Evolutionary conservation across 2,113 vertebrate genomes (phyloP).

Genomic region (Cephalopterus ornatus): DNA sequence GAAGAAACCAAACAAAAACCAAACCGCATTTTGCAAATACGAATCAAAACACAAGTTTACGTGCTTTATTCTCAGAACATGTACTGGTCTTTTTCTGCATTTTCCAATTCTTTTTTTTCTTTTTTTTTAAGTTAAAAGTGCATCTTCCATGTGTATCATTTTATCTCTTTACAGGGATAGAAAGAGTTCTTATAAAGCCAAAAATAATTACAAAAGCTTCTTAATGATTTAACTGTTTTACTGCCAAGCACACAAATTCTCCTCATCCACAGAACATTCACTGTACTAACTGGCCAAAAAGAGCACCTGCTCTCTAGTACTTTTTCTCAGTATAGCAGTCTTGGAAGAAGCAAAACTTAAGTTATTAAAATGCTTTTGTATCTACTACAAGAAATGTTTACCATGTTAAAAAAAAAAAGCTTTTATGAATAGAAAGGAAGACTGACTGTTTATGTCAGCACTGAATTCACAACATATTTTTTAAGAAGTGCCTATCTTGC

Average conservation of each 20-base stretch:
- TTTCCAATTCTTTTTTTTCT: not conserved
- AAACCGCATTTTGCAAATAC: not conserved
- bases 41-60: not conserved
- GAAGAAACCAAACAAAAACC: not conserved
- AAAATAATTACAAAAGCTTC: not conserved
- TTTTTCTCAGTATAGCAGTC: not conserved
- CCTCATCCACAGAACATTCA: not conserved
- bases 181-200: not conserved
- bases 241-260: not conserved
- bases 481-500: not conserved
- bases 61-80: not conserved
- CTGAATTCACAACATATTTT: not conserved
- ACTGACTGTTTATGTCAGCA: not conserved
- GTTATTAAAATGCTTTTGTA: not conserved
- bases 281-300: not conserved
- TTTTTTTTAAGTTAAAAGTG: not conserved
- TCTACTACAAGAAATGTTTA: not conserved
- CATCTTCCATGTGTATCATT: not conserved
- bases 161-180: not conserved
- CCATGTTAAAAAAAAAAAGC: not conserved
- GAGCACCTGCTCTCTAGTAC: not conserved
- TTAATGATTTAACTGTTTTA: not conserved
- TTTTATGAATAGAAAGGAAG: not conserved
- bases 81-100: not conserved
- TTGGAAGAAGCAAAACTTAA: not conserved